Percentiles rank a stretch among this genome's conserved stretches.
Evolutionary conservation across 1,140 invertebrate genomes (phyloP).

Genomic region (Aphaenogaster rudis): DNA sequence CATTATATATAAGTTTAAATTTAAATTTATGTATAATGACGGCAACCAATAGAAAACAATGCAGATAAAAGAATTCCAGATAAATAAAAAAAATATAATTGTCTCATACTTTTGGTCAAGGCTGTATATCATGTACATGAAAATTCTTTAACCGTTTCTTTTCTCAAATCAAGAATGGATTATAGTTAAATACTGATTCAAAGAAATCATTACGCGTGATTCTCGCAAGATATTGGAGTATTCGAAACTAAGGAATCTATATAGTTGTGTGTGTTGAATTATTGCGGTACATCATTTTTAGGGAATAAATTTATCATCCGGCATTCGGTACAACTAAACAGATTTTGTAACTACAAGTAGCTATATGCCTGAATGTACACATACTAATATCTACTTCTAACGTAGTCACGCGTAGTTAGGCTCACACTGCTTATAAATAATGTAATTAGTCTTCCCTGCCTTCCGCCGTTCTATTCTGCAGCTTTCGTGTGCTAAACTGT

Average conservation of each 20-base stretch:
- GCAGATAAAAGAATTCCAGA: too few relatives aligned
- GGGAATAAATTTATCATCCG: neutral
- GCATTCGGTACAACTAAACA: neutral
- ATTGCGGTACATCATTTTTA: slow-evolving; percentile 2
- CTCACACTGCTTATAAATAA: slow-evolving; percentile 77
- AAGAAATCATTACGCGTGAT: neutral
- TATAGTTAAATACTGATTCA: neutral
- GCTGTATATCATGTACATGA: neutral
- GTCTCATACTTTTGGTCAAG: too few relatives aligned
- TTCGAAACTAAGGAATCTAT: neutral
- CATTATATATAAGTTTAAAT: too few relatives aligned
- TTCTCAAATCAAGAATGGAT: neutral
- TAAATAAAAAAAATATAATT: too few relatives aligned
- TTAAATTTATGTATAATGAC: too few relatives aligned
- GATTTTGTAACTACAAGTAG: slow-evolving; percentile 25
- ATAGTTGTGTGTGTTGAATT: neutral
- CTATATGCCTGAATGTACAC: neutral
- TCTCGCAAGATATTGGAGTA: neutral
- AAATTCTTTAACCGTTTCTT: neutral
- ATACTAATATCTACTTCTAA: slow-evolving; percentile 28
- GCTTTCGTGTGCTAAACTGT: slow-evolving; percentile 17
- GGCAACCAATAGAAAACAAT: too few relatives aligned
- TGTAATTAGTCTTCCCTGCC: slow-evolving; percentile 77
- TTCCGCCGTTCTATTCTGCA: slow-evolving; percentile 35
- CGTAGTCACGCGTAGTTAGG: slow-evolving; percentile 67